Conservation (phyloP, 1,140 invertebrate genomes). For the Venustaconcha ellipsiformis region DNA sequence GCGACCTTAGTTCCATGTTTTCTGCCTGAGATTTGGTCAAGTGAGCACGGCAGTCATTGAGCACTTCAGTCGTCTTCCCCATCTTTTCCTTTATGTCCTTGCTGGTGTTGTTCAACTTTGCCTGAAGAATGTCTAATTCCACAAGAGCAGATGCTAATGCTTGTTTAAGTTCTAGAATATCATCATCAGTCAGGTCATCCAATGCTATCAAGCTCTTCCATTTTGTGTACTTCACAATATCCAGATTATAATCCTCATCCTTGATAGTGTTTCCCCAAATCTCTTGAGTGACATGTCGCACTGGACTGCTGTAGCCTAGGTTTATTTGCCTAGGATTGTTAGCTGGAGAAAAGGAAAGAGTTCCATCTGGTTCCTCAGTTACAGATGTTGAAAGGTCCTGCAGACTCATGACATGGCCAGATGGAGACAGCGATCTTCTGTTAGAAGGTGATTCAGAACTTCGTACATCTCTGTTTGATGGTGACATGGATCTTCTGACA, state of each 20-base stretch:
- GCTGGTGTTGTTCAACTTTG: slow-evolving; percentile 57
- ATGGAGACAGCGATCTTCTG: slow-evolving; percentile 18
- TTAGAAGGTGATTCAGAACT: no score
- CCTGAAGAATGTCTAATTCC: slow-evolving; percentile 60
- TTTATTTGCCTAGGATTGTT: slow-evolving; percentile 41
- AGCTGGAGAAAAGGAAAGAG: slow-evolving; percentile 40
- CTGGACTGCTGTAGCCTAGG: slow-evolving; percentile 56
- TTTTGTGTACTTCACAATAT: slow-evolving; percentile 30
- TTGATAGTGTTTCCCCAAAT: slow-evolving; percentile 51
- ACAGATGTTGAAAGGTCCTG: slow-evolving; percentile 41
- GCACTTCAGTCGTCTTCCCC: slow-evolving; percentile 54
- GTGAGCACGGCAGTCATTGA: slow-evolving; percentile 58
- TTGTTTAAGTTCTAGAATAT: slow-evolving; percentile 60
- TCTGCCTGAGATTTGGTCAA: slow-evolving; percentile 57
- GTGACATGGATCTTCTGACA: background rate
- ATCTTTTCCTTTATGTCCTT: slow-evolving; percentile 57
- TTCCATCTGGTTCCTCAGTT: slow-evolving; percentile 39
- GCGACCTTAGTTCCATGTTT: slow-evolving; percentile 56
- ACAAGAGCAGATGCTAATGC: slow-evolving; percentile 53
- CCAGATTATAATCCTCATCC: slow-evolving; percentile 35
- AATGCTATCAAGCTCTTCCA: slow-evolving; percentile 43
- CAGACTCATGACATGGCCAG: slow-evolving; percentile 35
- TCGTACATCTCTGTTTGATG: background rate
- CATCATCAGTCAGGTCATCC: slow-evolving; percentile 38
- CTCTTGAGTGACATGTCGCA: slow-evolving; percentile 55